Base-by-base conservation (phyloP, 2,888 invertebrate species). In the Rhabditophanes sp. region DNA sequence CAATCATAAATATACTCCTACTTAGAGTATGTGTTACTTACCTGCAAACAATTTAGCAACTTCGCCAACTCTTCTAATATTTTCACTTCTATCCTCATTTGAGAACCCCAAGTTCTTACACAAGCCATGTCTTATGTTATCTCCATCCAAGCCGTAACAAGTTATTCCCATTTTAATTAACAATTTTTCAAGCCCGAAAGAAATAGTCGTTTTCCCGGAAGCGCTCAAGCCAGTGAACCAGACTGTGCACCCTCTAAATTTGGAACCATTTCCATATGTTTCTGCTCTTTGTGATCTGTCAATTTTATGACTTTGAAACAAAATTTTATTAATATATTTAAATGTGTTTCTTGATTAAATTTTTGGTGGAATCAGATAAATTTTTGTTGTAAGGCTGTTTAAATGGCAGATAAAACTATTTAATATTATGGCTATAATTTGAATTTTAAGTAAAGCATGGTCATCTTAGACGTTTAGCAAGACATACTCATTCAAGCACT, bases 181-280 rank as follows among this genome's bases (percentile, higher is more conserved):
- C 3, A 82, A 82, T 4, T 84, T 85, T 70, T 93, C 93, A 25
- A 93, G 73, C 44, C 85, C 84, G 62, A 93, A 93, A 2, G 88
- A 82, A 47, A 96, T 81, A 17, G 90, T 87, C 15, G 93, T 90
- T 71, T 96, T 96, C 11, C 93, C 93, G 32, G 93, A 90, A 0
- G 90, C 90, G 64, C 73, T 82, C 66, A 59, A 63, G 37, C 74
- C 74, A 47, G 53, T 52, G 47, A 57, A 77, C 93, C 93, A 93
- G 6, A 93, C 79, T 0, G 90, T 90, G 67, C 54, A 54, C 16
- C 59, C 59, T 6, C 48, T 34, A 24, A 21, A 32, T 12, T 47
- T 47, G n/a, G 17, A 23, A 31, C 46, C 38, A 20, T 39, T 37
- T 33, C 90, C 90, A 18, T 93, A 73, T 32, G 84, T 80, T 63